Evolutionary conservation across 2,797 vertebrate species (phyloP).

Genomic region (Darevskia nairensis): DNA sequence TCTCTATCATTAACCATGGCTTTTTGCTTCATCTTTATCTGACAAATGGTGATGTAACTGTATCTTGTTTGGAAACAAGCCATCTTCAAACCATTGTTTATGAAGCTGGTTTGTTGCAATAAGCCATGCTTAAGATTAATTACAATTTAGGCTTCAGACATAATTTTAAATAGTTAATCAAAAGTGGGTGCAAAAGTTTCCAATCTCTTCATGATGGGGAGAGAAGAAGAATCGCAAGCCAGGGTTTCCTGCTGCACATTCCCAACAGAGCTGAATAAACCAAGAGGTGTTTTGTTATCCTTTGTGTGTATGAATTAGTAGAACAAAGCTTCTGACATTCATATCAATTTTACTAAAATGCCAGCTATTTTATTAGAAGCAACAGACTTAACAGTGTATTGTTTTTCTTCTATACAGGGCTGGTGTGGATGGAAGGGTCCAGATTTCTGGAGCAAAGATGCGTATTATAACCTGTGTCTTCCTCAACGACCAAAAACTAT

Average conservation of each 20-base stretch:
- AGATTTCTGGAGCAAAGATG: conserved; percentile 94
- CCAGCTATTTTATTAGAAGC: neutral
- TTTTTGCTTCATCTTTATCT: no score
- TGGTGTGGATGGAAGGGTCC: conserved; percentile 97
- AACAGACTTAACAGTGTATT: neutral
- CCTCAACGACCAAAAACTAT: conserved; percentile 89
- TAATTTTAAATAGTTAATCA: neutral
- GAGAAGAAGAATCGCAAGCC: no score
- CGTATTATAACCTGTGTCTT: conserved; percentile 96
- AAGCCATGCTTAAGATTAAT: no score
- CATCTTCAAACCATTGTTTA: no score
- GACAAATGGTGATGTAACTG: no score
- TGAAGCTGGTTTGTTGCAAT: no score
- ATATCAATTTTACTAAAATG: neutral
- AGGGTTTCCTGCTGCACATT: no score
- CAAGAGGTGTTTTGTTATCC: neutral
- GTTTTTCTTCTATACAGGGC: conserved; percentile 80
- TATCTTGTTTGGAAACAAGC: neutral
- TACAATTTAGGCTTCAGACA: no score
- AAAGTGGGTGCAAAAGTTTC: no score
- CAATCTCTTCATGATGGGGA: no score
- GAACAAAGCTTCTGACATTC: neutral
- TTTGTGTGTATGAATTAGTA: neutral
- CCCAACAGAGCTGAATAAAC: neutral
- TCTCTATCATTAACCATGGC: no score